These are phyloP conservation scores for Chaetops frenatus DNA, from an alignment of 2,113 vertebrate species.

Conservation along the genomic window DNA sequence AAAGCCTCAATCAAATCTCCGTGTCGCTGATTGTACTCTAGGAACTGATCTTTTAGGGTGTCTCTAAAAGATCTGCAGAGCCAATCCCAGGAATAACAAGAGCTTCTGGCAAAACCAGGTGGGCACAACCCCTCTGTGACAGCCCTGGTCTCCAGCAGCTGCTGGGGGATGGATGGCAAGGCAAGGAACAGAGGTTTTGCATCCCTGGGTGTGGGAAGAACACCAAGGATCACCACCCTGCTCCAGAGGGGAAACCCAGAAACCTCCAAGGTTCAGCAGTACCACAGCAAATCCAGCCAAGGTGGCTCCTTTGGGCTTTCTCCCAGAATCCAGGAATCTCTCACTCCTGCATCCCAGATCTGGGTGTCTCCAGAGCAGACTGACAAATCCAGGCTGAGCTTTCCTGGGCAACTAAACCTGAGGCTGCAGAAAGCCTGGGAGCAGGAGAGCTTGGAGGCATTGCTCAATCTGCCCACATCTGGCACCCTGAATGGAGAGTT, in stretches of 20 bases:
- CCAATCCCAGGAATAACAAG: background rate
- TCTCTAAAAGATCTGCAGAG: background rate
- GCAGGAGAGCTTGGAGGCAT: background rate
- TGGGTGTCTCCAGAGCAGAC: background rate
- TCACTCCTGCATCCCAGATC: background rate
- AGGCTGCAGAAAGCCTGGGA: background rate
- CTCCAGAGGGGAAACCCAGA: background rate
- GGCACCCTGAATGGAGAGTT: background rate
- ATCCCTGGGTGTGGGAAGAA: background rate
- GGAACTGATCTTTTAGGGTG: too few species aligned
- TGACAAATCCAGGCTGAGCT: background rate
- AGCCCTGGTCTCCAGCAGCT: background rate
- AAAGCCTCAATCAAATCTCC: background rate
- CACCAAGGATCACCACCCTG: background rate
- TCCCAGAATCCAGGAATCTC: background rate
- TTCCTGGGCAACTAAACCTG: background rate
- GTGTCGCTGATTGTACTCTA: background rate
- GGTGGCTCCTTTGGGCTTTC: background rate
- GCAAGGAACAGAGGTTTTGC: background rate
- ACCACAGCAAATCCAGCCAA: background rate
- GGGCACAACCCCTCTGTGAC: background rate
- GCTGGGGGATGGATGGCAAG: background rate
- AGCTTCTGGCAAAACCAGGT: background rate
- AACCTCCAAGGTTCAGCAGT: background rate
- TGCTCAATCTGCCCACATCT: background rate